Conservation (phyloP, 2,888 invertebrate species). For the Ornithoptera priamus region DNA sequence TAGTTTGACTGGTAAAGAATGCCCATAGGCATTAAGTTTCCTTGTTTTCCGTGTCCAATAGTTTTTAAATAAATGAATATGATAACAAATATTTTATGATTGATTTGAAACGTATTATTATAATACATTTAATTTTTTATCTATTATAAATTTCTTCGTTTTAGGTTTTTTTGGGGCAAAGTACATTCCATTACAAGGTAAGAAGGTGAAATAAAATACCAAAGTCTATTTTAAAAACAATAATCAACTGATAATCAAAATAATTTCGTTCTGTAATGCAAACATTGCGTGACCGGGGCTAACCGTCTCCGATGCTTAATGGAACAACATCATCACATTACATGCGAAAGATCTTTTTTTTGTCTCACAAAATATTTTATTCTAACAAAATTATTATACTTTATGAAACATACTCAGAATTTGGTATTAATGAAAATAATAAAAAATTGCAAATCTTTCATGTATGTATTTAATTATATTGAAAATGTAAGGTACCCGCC, state of each 20-base stretch:
- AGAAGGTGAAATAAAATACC: not conserved
- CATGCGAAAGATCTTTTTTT: conserved; percentile 12
- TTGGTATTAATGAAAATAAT: no score
- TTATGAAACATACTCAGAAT: not conserved
- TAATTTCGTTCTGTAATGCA: conserved; percentile 52
- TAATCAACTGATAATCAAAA: conserved; percentile 26
- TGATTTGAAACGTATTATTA: no score
- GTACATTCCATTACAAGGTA: not conserved
- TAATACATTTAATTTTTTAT: no score
- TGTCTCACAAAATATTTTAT: not conserved
- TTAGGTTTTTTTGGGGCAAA: not conserved
- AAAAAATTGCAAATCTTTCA: no score
- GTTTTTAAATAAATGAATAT: no score
- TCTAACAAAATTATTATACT: not conserved
- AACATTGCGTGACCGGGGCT: conserved; percentile 72
- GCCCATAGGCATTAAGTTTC: no score
- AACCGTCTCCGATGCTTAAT: conserved; percentile 75
- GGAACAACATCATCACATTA: conserved; percentile 73
- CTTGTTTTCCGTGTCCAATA: no score
- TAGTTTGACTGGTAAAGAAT: no score
- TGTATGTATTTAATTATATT: no score
- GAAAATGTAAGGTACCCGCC: no score
- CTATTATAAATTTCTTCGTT: not conserved
- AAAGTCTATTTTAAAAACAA: conserved; percentile 22
- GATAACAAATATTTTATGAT: no score